These are phyloP conservation scores for Periophthalmodon schlosseri DNA, from an alignment of 2,113 vertebrate genomes.

Conservation along the genomic window DNA sequence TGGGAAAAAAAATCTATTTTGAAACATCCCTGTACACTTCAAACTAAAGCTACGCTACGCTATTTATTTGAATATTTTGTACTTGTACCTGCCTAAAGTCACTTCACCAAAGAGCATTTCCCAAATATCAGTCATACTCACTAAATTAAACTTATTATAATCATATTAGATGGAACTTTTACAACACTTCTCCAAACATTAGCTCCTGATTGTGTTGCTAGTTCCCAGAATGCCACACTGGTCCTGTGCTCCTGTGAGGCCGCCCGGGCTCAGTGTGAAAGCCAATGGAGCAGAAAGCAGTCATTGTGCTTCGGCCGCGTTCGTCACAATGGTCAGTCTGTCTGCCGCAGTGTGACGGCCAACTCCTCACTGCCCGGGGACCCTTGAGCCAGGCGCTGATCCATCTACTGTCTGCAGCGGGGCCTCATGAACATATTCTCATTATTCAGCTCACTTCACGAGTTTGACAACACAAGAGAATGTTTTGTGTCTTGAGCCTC, in stretches of 20 bases:
- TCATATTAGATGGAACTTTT: too few relatives aligned
- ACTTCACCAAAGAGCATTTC: too few relatives aligned
- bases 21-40: too few relatives aligned
- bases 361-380: conserved; percentile 44
- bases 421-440: background rate
- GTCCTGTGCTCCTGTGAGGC: conserved; percentile 19
- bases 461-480: too few relatives aligned
- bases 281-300: conserved; percentile 36
- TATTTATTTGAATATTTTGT: too few relatives aligned
- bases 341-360: conserved; percentile 47
- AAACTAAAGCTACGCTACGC: too few relatives aligned
- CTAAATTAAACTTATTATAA: too few relatives aligned
- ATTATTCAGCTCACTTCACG: background rate
- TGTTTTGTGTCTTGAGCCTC: too few relatives aligned
- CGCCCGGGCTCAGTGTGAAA: conserved; percentile 27
- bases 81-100: too few relatives aligned
- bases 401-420: conserved; percentile 28
- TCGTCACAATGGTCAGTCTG: conserved; percentile 50
- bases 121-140: too few relatives aligned
- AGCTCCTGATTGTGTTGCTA: conserved; percentile 4
- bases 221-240: conserved; percentile 6
- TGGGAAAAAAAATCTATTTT: too few relatives aligned
- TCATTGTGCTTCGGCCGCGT: conserved; percentile 44
- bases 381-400: conserved; percentile 60
- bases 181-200: background rate